Evolutionary conservation across 92 coral and sea anemone genomes (phyloP).

Genomic region (Parazoanthus darwini): DNA sequence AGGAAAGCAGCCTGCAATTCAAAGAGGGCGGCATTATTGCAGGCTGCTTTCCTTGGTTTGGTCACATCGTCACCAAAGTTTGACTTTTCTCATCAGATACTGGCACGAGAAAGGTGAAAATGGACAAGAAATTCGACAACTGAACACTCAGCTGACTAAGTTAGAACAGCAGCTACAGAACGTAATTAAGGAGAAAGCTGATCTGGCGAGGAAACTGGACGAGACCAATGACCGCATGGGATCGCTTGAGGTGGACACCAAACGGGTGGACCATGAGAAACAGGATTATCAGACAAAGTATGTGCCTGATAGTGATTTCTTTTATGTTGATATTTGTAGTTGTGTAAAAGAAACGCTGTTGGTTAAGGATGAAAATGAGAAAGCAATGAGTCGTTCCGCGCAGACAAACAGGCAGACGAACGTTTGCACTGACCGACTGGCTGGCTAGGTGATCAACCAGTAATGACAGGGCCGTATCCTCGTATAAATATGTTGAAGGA

Average conservation of each 20-base stretch:
- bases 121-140: conserved; percentile 62
- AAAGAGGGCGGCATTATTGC: background rate
- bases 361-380: too few relatives aligned
- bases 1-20: too few relatives aligned
- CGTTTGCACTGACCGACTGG: too few relatives aligned
- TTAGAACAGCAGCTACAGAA: conserved; percentile 81
- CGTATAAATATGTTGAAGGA: too few relatives aligned
- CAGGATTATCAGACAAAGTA: conserved; percentile 73
- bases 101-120: conserved; percentile 67
- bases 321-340: too few relatives aligned
- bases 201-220: conserved; percentile 62
- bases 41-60: background rate
- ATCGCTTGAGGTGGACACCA: conserved; percentile 62
- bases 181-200: conserved; percentile 67
- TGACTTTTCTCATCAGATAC: conserved; percentile 7
- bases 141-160: conserved; percentile 61
- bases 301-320: background rate
- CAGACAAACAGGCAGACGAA: too few relatives aligned
- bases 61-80: background rate
- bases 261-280: conserved; percentile 58
- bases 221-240: conserved; percentile 62
- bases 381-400: too few relatives aligned
- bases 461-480: too few relatives aligned
- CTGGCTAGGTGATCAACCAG: too few relatives aligned
- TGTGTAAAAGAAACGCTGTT: too few relatives aligned